These are phyloP conservation scores for Chaetogeoica ovagalla DNA, from an alignment of 2,888 invertebrate genomes.

Conservation along the genomic window DNA sequence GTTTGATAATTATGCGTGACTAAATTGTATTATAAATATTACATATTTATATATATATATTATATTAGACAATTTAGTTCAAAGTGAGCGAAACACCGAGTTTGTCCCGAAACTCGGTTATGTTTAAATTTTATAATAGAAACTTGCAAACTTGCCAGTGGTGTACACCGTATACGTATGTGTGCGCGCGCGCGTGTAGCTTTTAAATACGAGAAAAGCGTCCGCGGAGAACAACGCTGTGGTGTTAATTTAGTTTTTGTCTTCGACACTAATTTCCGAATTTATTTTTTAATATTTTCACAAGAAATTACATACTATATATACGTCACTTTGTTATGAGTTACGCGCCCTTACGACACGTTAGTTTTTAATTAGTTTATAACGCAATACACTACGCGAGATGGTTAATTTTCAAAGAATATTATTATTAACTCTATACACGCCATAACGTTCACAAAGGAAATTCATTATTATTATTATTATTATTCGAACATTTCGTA, in stretches of 20 bases:
- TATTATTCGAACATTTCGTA: too few species aligned
- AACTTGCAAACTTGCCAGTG: background rate
- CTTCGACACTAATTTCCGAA: background rate
- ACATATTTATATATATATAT: background rate
- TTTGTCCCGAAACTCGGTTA: background rate
- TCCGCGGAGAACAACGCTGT: background rate
- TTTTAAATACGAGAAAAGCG: background rate
- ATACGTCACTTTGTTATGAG: background rate
- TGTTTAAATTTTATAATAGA: slow-evolving; percentile 1
- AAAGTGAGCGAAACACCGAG: background rate
- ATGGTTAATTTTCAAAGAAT: slow-evolving; percentile 23
- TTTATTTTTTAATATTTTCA: background rate
- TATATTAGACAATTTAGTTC: slow-evolving; percentile 21
- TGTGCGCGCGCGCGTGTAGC: too few species aligned
- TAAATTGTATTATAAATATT: too few species aligned
- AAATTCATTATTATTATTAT: too few species aligned
- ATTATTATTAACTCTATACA: background rate
- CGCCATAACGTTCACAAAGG: background rate
- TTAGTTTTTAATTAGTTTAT: slow-evolving; percentile 31
- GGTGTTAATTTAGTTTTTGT: background rate
- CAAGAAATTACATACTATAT: background rate
- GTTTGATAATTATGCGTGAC: slow-evolving; percentile 10
- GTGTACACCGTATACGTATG: too few species aligned
- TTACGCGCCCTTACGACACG: background rate
- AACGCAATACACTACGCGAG: background rate